Base-by-base conservation (phyloP, 2,888 invertebrate species). In the Trissolcus brochymenae region DNA sequence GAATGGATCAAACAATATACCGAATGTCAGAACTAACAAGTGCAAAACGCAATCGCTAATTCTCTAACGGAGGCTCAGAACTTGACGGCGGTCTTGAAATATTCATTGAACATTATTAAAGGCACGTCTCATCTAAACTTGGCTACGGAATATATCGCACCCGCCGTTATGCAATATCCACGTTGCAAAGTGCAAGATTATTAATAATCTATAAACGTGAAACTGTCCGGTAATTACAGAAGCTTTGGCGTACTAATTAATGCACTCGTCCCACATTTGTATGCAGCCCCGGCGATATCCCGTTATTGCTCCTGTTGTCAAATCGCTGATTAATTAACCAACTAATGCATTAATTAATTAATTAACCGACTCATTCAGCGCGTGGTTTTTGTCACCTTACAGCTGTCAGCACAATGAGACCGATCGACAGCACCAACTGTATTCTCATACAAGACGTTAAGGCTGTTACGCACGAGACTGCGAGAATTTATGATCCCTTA, bases 361-460 rank as follows among this genome's bases (percentile, higher is more conserved):
- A 35, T 35, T 35, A 35, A 35, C 35, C 9, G 35, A 35, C 6
- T 35, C 9, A 35, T 35, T 35, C 35, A 35, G 9, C 35, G 35
- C 4, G 35, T 2, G 35, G 35, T 35, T 35, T 35, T 35, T 35
- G 35, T 35, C 35, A 11, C 81, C 82, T 94, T 94, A 54, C 93
- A 96, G 95, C 95, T 90, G 94, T 95, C 91, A 95, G 94, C 91
- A 95, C 95, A 89, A 95, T 96, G 95, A 94, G 95, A 91, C 94
- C 94, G 90, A 94, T 95, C 92, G 95, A 96, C 92, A 94, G 94
- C 90, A 93, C 95, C 88, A 95, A 95, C 91, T 96, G 96, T 91
- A 95, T 96, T 90, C 92, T 96, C 90, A 95, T 96, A 88, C 95
- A 96, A 93, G 96, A 95, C 90, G 94, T 94, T 82, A 95, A 95